A percentile compares a stretch with the other conserved stretches of the same genome.
Evolutionary conservation across 2,797 vertebrate genomes (phyloP).

Genomic region (Lepilemur ruficaudatus): DNA sequence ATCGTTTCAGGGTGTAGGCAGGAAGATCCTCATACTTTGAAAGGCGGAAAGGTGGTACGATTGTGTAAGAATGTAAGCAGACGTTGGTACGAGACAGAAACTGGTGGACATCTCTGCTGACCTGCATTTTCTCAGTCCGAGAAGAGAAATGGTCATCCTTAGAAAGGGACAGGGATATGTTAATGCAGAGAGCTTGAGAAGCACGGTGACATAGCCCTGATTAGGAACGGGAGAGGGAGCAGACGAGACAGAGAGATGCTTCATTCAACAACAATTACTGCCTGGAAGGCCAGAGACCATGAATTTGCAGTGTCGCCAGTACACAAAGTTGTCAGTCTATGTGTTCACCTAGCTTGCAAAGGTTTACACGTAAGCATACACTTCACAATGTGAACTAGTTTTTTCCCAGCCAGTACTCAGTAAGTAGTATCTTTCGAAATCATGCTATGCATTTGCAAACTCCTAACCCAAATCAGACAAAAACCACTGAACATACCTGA

Average conservation of each 20-base stretch:
- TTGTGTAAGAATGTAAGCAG: background rate
- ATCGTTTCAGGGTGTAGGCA: background rate
- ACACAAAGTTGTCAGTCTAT: background rate
- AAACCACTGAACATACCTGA: background rate
- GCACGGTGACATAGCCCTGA: background rate
- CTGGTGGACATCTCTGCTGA: background rate
- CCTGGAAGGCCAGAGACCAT: background rate
- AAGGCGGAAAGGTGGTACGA: background rate
- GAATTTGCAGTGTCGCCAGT: no score
- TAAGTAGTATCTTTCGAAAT: background rate
- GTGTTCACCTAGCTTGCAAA: background rate
- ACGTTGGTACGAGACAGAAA: background rate
- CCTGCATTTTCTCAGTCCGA: background rate
- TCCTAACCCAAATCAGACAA: background rate
- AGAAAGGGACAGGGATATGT: background rate
- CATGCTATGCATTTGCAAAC: background rate
- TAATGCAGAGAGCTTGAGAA: background rate
- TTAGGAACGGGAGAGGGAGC: background rate
- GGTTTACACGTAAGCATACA: background rate
- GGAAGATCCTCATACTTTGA: background rate
- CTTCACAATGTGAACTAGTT: fast-evolving
- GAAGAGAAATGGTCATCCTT: background rate
- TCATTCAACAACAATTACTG: background rate
- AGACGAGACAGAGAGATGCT: background rate
- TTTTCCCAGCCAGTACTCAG: background rate